phyloP scores from a whole-genome alignment of 2,888 invertebrate genomes.

The Hyposoter didymator region DNA sequence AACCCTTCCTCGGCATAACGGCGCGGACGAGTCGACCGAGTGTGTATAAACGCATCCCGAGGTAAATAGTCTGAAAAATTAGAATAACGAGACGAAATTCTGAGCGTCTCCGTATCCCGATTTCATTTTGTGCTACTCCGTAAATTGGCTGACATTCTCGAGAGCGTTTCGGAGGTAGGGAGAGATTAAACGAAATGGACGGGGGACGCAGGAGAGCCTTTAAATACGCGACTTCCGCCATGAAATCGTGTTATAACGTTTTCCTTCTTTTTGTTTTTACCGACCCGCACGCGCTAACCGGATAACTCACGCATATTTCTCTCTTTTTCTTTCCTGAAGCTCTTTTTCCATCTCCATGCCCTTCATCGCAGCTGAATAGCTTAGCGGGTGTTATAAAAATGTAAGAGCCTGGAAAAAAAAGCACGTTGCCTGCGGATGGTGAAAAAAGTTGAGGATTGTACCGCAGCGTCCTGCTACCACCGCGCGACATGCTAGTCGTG shows the following conservation, averaged over 20 bases:
- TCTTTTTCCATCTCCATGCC: slow-evolving; percentile 59
- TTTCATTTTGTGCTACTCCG: slow-evolving; percentile 20
- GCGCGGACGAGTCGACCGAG: slow-evolving; percentile 20
- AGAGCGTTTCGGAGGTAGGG: slow-evolving; percentile 6
- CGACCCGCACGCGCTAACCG: slow-evolving; percentile 16
- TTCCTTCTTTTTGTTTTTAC: slow-evolving; percentile 40
- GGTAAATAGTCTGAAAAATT: slow-evolving; percentile 57
- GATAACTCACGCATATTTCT: slow-evolving; percentile 63
- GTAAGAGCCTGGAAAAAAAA: slow-evolving; percentile 39
- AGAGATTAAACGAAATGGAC: neutral
- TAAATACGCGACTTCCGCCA: slow-evolving; percentile 61
- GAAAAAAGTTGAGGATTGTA: slow-evolving; percentile 47
- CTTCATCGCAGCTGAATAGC: slow-evolving; percentile 53
- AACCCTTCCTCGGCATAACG: neutral
- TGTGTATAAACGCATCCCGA: slow-evolving; percentile 9
- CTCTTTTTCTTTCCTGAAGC: slow-evolving; percentile 48
- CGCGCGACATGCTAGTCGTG: slow-evolving; percentile 59
- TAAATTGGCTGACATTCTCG: slow-evolving; percentile 37
- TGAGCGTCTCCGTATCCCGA: slow-evolving; percentile 30
- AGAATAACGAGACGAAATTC: slow-evolving; percentile 50
- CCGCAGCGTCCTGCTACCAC: slow-evolving; percentile 33
- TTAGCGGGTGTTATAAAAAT: slow-evolving; percentile 66
- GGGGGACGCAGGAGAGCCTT: neutral
- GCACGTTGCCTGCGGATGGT: slow-evolving; percentile 8
- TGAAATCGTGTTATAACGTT: slow-evolving; percentile 66